Conservation (phyloP, 2,797 vertebrate genomes). For the Coregonus sp. region DNA sequence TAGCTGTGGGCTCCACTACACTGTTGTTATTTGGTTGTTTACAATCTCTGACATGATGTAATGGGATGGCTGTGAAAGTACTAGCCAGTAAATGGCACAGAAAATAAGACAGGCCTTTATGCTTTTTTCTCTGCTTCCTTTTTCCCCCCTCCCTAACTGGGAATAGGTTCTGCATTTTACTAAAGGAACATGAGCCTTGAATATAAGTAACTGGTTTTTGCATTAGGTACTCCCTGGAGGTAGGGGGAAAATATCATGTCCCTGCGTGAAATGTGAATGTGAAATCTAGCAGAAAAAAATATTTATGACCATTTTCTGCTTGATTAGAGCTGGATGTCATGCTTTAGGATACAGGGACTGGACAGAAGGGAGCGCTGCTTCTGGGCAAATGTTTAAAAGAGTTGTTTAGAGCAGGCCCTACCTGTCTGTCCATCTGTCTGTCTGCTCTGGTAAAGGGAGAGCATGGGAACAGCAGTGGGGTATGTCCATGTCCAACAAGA, state of each 20-base stretch:
- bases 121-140: slow-evolving; percentile 52
- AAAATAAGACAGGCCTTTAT: slow-evolving; percentile 79
- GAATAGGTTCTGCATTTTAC: slow-evolving; percentile 85
- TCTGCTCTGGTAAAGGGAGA: too few species aligned
- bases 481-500: slow-evolving; percentile 58
- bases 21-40: slow-evolving; percentile 85
- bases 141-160: slow-evolving; percentile 53
- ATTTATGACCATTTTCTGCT: slow-evolving; percentile 99
- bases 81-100: slow-evolving; percentile 76
- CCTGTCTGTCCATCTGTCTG: slow-evolving; percentile 54
- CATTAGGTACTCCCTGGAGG: slow-evolving; percentile 95
- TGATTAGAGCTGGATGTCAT: slow-evolving; percentile 98
- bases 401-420: slow-evolving; percentile 74
- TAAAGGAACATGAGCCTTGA: slow-evolving; percentile 88
- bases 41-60: slow-evolving; percentile 81
- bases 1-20: slow-evolving; percentile 53
- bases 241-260: slow-evolving; percentile 84
- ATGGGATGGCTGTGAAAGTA: slow-evolving; percentile 76
- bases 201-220: slow-evolving; percentile 94
- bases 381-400: slow-evolving; percentile 79
- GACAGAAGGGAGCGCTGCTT: slow-evolving; percentile 80
- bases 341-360: slow-evolving; percentile 90
- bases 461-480: slow-evolving; percentile 16
- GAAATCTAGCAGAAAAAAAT: slow-evolving; percentile 99
- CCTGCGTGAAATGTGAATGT: slow-evolving; percentile 95